Evolutionary conservation across 2,888 invertebrate genomes (phyloP).

Genomic region (Lasioglossum vierecki): DNA sequence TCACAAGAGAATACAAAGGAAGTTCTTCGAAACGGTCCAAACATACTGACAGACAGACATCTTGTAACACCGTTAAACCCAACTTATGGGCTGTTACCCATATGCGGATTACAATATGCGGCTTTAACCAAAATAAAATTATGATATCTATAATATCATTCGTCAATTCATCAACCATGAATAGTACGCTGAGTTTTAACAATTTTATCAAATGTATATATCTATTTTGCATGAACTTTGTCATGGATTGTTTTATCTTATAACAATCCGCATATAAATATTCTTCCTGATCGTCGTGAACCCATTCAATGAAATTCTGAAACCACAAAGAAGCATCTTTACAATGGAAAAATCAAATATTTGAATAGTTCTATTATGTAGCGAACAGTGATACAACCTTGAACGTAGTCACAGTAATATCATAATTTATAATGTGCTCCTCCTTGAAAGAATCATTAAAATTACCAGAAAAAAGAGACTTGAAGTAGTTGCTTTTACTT

Average conservation of each 20-base stretch:
- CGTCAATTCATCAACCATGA: conserved; percentile 71
- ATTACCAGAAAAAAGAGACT: conserved; percentile 73
- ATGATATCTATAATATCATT: conserved; percentile 72
- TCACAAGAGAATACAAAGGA: conserved; percentile 55
- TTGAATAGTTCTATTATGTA: neutral
- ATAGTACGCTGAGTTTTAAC: conserved; percentile 74
- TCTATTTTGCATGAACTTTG: conserved; percentile 63
- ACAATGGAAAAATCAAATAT: neutral
- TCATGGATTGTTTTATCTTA: conserved; percentile 64
- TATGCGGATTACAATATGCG: conserved; percentile 69
- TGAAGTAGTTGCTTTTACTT: conserved; percentile 74
- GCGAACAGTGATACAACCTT: conserved; percentile 63
- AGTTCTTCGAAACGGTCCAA: conserved; percentile 75
- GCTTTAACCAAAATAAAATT: conserved; percentile 66
- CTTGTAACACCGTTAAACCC: conserved; percentile 65
- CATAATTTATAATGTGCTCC: conserved; percentile 76
- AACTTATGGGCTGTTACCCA: conserved; percentile 75
- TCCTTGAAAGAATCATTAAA: conserved; percentile 72
- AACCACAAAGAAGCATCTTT: conserved; percentile 31
- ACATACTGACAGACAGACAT: conserved; percentile 70
- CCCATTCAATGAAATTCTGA: conserved; percentile 77
- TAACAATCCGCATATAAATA: conserved; percentile 29
- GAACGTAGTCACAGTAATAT: conserved; percentile 68
- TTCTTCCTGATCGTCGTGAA: conserved; percentile 62
- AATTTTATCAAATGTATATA: conserved; percentile 69